phyloP scores from a whole-genome alignment of 2,888 invertebrate genomes.

The Empis livida region DNA sequence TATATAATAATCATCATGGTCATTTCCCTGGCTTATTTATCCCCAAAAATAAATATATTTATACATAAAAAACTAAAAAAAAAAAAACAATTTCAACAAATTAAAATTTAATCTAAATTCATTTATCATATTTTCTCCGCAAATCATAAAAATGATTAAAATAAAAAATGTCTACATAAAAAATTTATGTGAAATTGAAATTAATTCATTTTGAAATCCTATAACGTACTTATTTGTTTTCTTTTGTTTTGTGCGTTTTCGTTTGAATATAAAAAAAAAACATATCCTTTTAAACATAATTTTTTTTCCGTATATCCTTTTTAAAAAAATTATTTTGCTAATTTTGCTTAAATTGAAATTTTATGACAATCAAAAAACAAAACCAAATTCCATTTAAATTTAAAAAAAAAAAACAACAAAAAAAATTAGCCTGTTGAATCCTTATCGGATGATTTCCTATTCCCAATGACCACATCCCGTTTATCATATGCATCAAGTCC shows the following conservation, averaged over 20 bases:
- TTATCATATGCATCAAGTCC: slow-evolving; percentile 93
- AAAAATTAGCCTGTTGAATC: slow-evolving; percentile 76
- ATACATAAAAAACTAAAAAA: not conserved
- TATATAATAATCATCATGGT: slow-evolving; percentile 2
- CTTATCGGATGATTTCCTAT: slow-evolving; percentile 95
- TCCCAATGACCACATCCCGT: slow-evolving; percentile 92
- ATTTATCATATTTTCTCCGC: not conserved
- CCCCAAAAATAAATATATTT: not conserved
- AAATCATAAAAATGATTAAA: not conserved
- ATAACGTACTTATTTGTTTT: not conserved
- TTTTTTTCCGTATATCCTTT: too few relatives aligned
- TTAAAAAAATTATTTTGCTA: too few relatives aligned
- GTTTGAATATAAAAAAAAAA: slow-evolving; percentile 4
- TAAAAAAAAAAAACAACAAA: slow-evolving; percentile 14
- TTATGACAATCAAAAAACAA: too few relatives aligned
- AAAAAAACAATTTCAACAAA: too few relatives aligned
- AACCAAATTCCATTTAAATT: slow-evolving; percentile 8
- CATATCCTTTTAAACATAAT: too few relatives aligned
- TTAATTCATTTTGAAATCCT: not conserved
- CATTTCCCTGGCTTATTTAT: not conserved
- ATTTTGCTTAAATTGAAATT: slow-evolving; percentile 3
- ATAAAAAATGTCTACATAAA: not conserved
- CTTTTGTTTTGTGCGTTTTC: too few relatives aligned
- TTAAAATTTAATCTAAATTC: not conserved
- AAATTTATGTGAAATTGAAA: not conserved